These are phyloP conservation scores for Phengaris arion DNA, from an alignment of 2,888 invertebrate genomes.

Conservation along the genomic window DNA sequence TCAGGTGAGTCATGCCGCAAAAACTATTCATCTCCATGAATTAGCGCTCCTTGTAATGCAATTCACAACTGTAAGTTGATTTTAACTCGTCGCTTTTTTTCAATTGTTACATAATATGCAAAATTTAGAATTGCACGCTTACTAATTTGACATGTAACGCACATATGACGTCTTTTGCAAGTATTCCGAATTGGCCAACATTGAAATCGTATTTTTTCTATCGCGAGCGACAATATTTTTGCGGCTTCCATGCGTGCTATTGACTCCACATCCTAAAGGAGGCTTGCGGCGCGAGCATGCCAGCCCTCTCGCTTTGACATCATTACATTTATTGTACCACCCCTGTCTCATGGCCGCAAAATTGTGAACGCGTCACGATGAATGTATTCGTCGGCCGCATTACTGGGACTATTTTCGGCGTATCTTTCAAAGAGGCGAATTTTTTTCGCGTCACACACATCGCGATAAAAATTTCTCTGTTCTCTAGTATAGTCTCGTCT, in stretches of 20 bases:
- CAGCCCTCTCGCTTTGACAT: constrained; percentile 62
- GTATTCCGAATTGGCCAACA: not conserved
- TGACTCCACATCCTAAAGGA: constrained; percentile 6
- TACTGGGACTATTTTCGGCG: constrained; percentile 21
- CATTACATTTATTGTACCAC: constrained; percentile 64
- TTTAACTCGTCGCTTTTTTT: not conserved
- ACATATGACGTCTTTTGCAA: no score
- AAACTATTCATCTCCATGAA: not conserved
- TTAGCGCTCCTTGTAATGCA: not conserved
- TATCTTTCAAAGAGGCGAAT: constrained; percentile 14
- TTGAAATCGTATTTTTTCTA: not conserved
- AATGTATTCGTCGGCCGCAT: constrained; percentile 45
- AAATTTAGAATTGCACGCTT: no score
- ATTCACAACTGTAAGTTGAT: not conserved
- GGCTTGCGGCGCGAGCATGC: constrained; percentile 44
- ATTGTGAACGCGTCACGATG: constrained; percentile 45
- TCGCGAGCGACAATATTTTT: not conserved
- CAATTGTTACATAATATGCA: not conserved
- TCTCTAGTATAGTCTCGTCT: not conserved
- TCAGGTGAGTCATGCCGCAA: constrained; percentile 3
- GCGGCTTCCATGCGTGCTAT: constrained; percentile 6
- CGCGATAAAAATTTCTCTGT: not conserved
- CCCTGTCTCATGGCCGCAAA: constrained; percentile 51
- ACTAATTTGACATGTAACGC: no score
- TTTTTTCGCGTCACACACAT: not conserved